These are phyloP conservation scores for Eriocheir sinensis DNA, from an alignment of 1,140 invertebrate genomes.

Conservation along the genomic window DNA sequence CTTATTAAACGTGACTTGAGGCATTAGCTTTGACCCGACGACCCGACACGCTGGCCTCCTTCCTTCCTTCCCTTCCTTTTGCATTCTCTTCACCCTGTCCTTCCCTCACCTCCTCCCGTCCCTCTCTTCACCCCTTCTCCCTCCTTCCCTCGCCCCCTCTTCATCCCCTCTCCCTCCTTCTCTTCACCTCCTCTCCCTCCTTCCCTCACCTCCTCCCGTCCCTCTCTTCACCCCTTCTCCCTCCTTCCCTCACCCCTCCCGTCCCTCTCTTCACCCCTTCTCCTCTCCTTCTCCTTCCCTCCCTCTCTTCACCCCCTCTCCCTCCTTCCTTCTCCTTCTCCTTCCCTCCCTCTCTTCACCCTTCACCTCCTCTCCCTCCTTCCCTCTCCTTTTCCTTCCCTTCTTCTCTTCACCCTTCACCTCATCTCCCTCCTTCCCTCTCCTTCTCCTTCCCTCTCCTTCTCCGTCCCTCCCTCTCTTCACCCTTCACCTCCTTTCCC, in stretches of 20 bases:
- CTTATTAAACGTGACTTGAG: slow-evolving; percentile 15
- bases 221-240: background rate
- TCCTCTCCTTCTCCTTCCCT: background rate
- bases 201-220: background rate
- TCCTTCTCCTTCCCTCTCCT: background rate
- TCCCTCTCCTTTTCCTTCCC: background rate
- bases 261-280: background rate
- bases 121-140: background rate
- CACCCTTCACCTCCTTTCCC: background rate
- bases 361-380: background rate
- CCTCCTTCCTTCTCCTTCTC: background rate
- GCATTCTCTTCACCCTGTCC: background rate
- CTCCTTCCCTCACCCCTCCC: background rate
- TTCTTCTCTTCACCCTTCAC: background rate
- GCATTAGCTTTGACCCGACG: background rate
- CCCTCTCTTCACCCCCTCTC: background rate
- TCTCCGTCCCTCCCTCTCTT: background rate
- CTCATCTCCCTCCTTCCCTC: background rate
- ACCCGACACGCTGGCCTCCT: background rate
- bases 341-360: background rate
- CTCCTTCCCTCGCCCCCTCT: background rate
- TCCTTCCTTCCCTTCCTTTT: background rate
- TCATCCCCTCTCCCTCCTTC: background rate
- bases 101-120: background rate
- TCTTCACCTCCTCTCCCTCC: background rate